These are phyloP conservation scores for Aelia acuminata DNA, from an alignment of 2,888 invertebrate species.

Conservation along the genomic window DNA sequence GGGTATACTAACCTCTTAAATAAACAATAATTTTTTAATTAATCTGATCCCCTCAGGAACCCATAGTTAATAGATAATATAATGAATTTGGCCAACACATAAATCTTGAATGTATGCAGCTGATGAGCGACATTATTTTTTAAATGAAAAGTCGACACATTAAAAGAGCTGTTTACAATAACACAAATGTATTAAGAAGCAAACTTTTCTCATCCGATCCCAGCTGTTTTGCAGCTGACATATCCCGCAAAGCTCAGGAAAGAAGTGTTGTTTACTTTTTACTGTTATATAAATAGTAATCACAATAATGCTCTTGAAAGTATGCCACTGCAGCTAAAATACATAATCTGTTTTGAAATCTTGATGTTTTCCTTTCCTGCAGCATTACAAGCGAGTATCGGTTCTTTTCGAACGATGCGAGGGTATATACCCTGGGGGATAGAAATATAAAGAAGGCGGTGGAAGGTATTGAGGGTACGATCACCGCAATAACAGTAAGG, in stretches of 20 bases:
- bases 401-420: not conserved
- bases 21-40: too few species aligned
- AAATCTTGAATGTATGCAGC: too few species aligned
- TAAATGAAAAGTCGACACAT: too few species aligned
- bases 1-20: too few species aligned
- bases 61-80: too few species aligned
- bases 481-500: constrained; percentile 28
- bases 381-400: not conserved
- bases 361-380: not conserved
- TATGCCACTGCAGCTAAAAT: not conserved
- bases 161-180: too few species aligned
- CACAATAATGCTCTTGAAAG: not conserved
- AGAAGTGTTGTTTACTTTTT: not conserved
- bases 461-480: constrained; percentile 9
- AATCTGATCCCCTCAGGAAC: too few species aligned
- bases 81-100: too few species aligned
- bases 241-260: not conserved
- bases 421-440: not conserved
- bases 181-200: too few species aligned
- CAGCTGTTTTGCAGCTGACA: too few species aligned
- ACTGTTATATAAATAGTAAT: not conserved
- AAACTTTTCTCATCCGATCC: too few species aligned
- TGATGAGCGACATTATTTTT: too few species aligned
- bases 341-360: not conserved
- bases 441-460: not conserved